phyloP scores from a whole-genome alignment of 1,140 invertebrate species.

The Panulirus ornatus region DNA sequence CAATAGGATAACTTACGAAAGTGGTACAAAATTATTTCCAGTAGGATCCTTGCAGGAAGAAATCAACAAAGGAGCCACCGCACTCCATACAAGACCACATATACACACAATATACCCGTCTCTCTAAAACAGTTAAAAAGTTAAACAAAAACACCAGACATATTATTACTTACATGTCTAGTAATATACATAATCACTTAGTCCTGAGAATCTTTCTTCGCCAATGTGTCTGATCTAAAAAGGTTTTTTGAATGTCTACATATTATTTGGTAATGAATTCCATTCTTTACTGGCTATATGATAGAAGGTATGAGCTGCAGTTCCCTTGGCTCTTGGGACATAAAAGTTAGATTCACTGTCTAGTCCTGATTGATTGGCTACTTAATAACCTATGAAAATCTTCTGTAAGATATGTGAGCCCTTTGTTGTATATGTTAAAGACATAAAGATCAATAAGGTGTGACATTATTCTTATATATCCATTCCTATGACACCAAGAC shows the following conservation, averaged over 20 bases:
- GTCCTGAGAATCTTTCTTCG: not conserved
- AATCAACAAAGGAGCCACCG: not conserved
- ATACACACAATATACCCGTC: not conserved
- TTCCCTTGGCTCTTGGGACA: too few relatives aligned
- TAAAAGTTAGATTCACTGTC: slow-evolving; percentile 4
- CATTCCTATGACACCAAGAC: too few relatives aligned
- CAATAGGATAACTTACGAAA: not conserved
- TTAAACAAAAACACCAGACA: not conserved
- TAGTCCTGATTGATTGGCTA: slow-evolving; percentile 10
- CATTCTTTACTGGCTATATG: too few relatives aligned
- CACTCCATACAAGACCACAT: too few relatives aligned
- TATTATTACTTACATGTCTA: slow-evolving; percentile 6
- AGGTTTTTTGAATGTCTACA: slow-evolving; percentile 1
- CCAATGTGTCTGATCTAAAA: not conserved
- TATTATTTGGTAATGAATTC: too few relatives aligned
- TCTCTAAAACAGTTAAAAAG: too few relatives aligned
- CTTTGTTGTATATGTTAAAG: too few relatives aligned
- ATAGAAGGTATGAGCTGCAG: too few relatives aligned
- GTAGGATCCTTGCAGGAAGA: not conserved
- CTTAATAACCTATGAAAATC: not conserved
- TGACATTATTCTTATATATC: too few relatives aligned
- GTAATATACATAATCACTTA: not conserved
- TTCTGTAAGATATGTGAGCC: too few relatives aligned
- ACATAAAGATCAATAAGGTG: too few relatives aligned
- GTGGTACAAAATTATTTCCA: not conserved